A percentile compares a stretch with the other conserved stretches of the same genome.
These are phyloP conservation scores for Clivina fossor DNA, from an alignment of 2,888 invertebrate genomes.

Conservation along the genomic window DNA sequence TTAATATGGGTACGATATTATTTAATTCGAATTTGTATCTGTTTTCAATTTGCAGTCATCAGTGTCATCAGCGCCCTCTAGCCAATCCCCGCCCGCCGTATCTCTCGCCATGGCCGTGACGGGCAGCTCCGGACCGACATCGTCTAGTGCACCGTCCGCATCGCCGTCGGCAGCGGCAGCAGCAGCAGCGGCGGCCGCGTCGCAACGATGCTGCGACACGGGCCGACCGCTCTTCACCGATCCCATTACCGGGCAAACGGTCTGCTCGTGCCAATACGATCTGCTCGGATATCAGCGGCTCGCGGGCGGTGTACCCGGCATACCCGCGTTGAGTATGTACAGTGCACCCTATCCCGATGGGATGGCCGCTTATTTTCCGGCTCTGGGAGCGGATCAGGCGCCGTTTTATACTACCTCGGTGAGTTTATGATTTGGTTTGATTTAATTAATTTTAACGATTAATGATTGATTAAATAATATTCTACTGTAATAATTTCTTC, in stretches of 20 bases:
- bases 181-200: constrained; percentile 56
- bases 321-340: constrained; percentile 78
- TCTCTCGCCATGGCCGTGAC: constrained; percentile 46
- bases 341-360: constrained; percentile 78
- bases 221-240: constrained; percentile 89
- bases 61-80: constrained; percentile 67
- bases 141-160: constrained; percentile 47
- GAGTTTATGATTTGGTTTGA: constrained; percentile 61
- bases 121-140: constrained; percentile 46
- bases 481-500: too few species aligned
- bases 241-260: constrained; percentile 83
- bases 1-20: not conserved
- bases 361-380: constrained; percentile 85
- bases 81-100: constrained; percentile 68
- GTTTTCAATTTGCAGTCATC: constrained; percentile 50
- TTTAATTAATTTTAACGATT: too few species aligned
- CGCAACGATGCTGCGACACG: constrained; percentile 83
- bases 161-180: constrained; percentile 53
- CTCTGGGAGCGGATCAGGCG: constrained; percentile 81
- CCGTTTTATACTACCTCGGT: constrained; percentile 84
- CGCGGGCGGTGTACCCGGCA: constrained; percentile 64
- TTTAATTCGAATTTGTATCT: constrained; percentile 1
- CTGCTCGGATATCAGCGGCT: constrained; percentile 83
- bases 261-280: constrained; percentile 90
- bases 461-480: too few species aligned